Conservation (phyloP, 23 tunicate species). For the Corella eumyota region DNA sequence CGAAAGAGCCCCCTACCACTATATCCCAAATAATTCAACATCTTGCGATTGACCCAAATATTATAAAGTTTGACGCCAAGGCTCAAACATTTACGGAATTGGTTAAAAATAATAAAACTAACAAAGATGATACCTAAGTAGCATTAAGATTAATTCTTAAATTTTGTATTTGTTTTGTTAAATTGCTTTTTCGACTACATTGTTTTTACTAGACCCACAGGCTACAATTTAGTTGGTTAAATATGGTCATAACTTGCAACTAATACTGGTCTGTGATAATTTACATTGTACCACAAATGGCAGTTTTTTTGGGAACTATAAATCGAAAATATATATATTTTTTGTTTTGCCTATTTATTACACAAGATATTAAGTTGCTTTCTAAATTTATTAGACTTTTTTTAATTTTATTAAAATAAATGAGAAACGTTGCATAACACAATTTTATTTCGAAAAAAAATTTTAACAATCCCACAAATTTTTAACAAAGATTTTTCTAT, state of each 20-base stretch:
- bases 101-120: not conserved
- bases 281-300: too few species aligned
- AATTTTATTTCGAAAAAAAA: not conserved
- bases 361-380: too few species aligned
- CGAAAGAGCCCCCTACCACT: slow-evolving; percentile 4
- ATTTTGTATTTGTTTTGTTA: not conserved
- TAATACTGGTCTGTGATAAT: too few species aligned
- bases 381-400: too few species aligned
- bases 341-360: too few species aligned
- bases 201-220: not conserved
- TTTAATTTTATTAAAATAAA: not conserved
- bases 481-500: not conserved
- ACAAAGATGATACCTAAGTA: not conserved
- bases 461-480: not conserved
- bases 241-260: too few species aligned
- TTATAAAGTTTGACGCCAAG: slow-evolving; percentile 3
- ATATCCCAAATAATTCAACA: slow-evolving; percentile 2
- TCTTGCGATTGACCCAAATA: slow-evolving; percentile 5
- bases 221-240: too few species aligned
- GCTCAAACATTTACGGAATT: not conserved
- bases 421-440: not conserved
- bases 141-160: not conserved
- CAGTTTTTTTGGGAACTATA: too few species aligned
- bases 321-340: too few species aligned
- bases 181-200: not conserved